phyloP scores from a whole-genome alignment of 2,888 invertebrate genomes.

The Fragum fragum region DNA sequence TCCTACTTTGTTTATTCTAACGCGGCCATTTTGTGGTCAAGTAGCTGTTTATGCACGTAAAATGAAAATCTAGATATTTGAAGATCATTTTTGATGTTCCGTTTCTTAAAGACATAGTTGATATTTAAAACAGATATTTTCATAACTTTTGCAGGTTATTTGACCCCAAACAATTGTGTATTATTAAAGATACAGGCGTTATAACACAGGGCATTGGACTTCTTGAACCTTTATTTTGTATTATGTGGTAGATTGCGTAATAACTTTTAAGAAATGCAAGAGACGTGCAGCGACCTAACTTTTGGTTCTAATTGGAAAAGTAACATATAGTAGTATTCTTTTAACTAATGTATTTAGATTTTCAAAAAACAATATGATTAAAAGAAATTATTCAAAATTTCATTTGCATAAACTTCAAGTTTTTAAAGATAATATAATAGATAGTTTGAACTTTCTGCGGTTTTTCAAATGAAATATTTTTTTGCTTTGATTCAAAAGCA shows the following conservation, averaged over 20 bases:
- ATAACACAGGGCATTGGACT: background rate
- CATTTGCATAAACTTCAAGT: too few relatives aligned
- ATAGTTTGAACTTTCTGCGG: too few relatives aligned
- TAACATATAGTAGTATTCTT: background rate
- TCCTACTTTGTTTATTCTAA: background rate
- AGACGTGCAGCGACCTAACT: background rate
- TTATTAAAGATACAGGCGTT: slow-evolving; percentile 22
- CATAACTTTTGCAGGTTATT: slow-evolving; percentile 52
- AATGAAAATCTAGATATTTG: slow-evolving; percentile 28
- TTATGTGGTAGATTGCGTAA: background rate
- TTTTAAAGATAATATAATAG: too few relatives aligned
- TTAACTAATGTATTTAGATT: too few relatives aligned
- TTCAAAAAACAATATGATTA: too few relatives aligned
- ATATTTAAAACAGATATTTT: slow-evolving; percentile 18
- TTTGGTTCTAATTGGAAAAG: background rate
- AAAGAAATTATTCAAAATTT: too few relatives aligned
- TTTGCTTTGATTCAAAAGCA: too few relatives aligned
- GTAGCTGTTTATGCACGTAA: slow-evolving; percentile 47
- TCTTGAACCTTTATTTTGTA: background rate
- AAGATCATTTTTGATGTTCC: background rate
- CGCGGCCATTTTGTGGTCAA: slow-evolving; percentile 61
- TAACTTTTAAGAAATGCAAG: background rate
- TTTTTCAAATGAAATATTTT: too few relatives aligned
- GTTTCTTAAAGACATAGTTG: background rate
- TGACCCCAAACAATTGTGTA: background rate